Evolutionary conservation across 23 tunicate genomes (phyloP).

Genomic region (Ciona savignyi): DNA sequence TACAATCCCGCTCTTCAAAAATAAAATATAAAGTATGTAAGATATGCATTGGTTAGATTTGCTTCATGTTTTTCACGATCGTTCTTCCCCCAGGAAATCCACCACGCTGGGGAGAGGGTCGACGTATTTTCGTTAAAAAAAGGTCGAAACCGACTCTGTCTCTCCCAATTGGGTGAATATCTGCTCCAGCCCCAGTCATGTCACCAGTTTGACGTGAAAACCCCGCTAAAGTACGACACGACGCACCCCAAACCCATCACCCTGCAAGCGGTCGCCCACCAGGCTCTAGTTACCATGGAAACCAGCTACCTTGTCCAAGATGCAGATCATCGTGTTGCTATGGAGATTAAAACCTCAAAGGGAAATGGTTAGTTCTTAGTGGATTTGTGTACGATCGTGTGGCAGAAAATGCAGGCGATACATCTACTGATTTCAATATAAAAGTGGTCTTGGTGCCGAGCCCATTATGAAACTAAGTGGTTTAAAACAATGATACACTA

Average conservation of each 20-base stretch:
- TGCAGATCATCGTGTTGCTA: conserved; percentile 6
- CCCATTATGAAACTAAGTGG: too few relatives aligned
- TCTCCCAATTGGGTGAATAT: conserved; percentile 58
- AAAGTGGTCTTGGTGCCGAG: too few relatives aligned
- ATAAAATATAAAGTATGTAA: too few relatives aligned
- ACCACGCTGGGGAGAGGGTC: conserved; percentile 36
- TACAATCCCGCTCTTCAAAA: too few relatives aligned
- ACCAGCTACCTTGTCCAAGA: conserved; percentile 6
- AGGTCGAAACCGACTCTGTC: conserved; percentile 58
- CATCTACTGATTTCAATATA: too few relatives aligned
- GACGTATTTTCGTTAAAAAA: conserved; percentile 65
- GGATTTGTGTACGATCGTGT: too few relatives aligned
- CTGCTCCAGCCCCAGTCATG: conserved; percentile 62
- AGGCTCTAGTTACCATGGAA: conserved; percentile 39
- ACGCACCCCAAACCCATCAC: conserved; percentile 57
- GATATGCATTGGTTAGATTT: too few relatives aligned
- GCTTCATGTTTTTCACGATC: too few relatives aligned
- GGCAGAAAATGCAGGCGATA: too few relatives aligned
- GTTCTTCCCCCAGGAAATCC: conserved; percentile 66
- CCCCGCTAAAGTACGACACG: conserved; percentile 45
- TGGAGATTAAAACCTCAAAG: conserved; percentile 26
- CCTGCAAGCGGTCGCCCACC: conserved; percentile 73
- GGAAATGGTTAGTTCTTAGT: conserved; percentile 62
- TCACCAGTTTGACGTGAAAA: conserved; percentile 46
- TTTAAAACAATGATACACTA: too few relatives aligned